A percentile compares a stretch with the other conserved stretches of the same genome.
phyloP scores from a whole-genome alignment of 2,113 vertebrate genomes.

The Uria lomvia region DNA sequence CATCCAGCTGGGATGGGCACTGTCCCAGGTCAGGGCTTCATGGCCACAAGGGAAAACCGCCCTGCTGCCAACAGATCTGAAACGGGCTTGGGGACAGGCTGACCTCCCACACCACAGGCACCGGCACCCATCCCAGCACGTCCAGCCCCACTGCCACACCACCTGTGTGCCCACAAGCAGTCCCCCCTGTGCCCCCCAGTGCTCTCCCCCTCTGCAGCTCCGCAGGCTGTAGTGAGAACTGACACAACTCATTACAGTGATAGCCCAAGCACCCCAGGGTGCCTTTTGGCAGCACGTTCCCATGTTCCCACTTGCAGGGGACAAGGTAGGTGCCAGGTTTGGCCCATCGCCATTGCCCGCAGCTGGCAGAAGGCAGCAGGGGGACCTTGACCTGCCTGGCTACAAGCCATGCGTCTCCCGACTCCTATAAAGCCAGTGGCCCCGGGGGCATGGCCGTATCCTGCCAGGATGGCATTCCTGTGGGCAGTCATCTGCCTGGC shows the following conservation, averaged over 20 bases:
- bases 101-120: not conserved
- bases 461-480: not conserved
- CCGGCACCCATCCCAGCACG: not conserved
- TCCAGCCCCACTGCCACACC: not conserved
- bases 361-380: not conserved
- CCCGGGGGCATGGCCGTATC: accelerated
- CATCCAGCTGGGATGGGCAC: accelerated
- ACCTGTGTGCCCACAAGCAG: not conserved
- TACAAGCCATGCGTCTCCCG: not conserved
- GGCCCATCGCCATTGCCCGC: accelerated
- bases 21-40: not conserved
- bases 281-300: not conserved
- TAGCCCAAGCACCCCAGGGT: not conserved
- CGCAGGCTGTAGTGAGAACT: not conserved
- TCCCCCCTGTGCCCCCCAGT: not conserved
- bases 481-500: not conserved
- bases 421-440: not conserved
- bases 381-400: not conserved
- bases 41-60: not conserved
- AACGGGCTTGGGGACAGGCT: accelerated
- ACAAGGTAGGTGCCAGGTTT: not conserved
- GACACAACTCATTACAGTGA: not conserved
- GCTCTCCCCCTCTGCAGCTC: not conserved
- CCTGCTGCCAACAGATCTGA: not conserved
- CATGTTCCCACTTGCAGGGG: accelerated